Base-by-base conservation (phyloP, 2,797 vertebrate species). In the Phataginus tricuspis region DNA sequence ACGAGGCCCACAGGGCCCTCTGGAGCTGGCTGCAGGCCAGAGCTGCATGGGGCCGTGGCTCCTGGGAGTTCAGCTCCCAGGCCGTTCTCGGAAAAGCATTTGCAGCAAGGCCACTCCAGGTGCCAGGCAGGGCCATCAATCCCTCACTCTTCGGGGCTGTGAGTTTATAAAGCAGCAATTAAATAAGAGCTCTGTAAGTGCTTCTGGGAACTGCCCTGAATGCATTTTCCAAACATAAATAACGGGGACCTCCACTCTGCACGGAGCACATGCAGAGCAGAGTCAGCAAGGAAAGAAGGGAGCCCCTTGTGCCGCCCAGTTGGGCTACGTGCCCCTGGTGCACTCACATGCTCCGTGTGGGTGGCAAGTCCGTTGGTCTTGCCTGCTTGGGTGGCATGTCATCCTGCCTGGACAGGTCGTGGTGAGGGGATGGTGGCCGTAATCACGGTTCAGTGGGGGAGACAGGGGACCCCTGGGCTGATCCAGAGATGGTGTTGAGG, bases 151-250 rank as follows among this genome's bases (percentile, higher is more conserved):
- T 97, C 1, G 68, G 96, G 94, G 97, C 95, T 96, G 95, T 0
- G n/a, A 97, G 97, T 98, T 97, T 97, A 97, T 97, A 97, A 97
- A 97, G 96, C 91, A 97, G 97, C 97, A 98, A 97, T 98, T 97
- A 98, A 97, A 97, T 97, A 97, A 97, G 97, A 97, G 96, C 96
- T 96, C 97, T 98, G 97, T 98, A 97, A 98, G 97, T 98, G 97
- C 97, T 98, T 97, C 97, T 98, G 97, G 97, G 97, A 98, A 97
- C 97, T 97, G 97, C 97, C 97, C 97, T 12, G 97, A 97, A 98
- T 97, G 97, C 97, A 97, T 97, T 98, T 98, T 98, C 97, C 97
- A 98, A 98, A 98, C 97, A 97, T 98, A 97, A 98, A 97, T 97
- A 97, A 97, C 49, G 68, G 96, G 96, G 97, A 97, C 97, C 97